These are phyloP conservation scores for Decapterus maruadsi DNA, from an alignment of 2,797 vertebrate species.

Conservation along the genomic window DNA sequence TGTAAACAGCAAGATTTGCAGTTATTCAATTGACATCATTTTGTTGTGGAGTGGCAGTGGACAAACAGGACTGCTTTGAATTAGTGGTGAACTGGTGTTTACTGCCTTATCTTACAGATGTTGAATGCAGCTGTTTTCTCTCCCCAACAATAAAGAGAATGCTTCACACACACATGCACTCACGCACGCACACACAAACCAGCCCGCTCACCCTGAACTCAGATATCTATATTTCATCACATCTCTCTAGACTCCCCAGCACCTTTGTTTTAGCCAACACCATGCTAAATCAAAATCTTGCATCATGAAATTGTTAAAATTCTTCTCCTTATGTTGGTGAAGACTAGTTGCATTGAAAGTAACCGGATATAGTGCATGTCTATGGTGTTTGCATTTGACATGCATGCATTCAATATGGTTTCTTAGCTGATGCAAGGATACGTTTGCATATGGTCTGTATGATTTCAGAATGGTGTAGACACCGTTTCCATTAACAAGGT, in stretches of 20 bases:
- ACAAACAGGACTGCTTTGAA: conserved; percentile 79
- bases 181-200: conserved; percentile 26
- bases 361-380: background rate
- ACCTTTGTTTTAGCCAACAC: conserved; percentile 38
- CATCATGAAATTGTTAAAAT: conserved; percentile 30
- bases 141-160: conserved; percentile 43
- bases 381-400: background rate
- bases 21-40: conserved; percentile 75
- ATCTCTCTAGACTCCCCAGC: conserved; percentile 22
- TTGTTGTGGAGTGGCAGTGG: conserved; percentile 65
- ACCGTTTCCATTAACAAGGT: too few relatives aligned
- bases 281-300: conserved; percentile 18
- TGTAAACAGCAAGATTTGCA: conserved; percentile 75
- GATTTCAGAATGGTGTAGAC: background rate
- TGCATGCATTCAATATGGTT: background rate
- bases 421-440: background rate
- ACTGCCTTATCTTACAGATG: conserved; percentile 56
- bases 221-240: conserved; percentile 70
- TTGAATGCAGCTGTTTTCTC: conserved; percentile 48
- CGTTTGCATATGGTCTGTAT: background rate
- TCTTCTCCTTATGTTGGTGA: background rate
- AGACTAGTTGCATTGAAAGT: background rate
- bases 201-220: conserved; percentile 42
- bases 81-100: conserved; percentile 67
- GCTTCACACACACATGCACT: conserved; percentile 32